Conservation (phyloP, 2,888 invertebrate genomes). For the Proisotoma minuta region DNA sequence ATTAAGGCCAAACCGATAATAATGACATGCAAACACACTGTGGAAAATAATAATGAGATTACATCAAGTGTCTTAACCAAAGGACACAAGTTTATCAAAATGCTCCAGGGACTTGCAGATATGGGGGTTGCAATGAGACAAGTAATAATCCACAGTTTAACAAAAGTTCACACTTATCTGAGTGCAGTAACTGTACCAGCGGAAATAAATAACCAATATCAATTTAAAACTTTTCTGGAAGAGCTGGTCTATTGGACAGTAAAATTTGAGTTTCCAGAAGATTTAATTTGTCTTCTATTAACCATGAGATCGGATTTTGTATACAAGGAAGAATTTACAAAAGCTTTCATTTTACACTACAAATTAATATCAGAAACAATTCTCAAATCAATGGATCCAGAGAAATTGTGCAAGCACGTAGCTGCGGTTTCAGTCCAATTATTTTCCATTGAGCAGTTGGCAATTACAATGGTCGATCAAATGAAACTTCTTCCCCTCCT, state of each 20-base stretch:
- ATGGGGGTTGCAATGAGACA: conserved; percentile 55
- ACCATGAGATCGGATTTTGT: conserved; percentile 92
- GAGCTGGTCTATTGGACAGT: conserved; percentile 98
- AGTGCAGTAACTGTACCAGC: conserved; percentile 15
- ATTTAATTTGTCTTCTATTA: conserved; percentile 85
- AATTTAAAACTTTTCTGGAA: conserved; percentile 68
- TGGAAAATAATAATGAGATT: conserved; percentile 1
- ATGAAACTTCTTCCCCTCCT: conserved; percentile 76
- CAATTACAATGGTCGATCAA: conserved; percentile 83
- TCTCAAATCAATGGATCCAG: conserved; percentile 76
- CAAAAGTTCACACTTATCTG: conserved; percentile 48
- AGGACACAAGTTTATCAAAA: conserved; percentile 51
- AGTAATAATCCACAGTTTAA: conserved; percentile 52
- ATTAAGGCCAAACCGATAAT: neutral
- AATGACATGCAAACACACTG: conserved; percentile 3
- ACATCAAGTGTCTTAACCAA: conserved; percentile 40
- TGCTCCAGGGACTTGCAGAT: conserved; percentile 54
- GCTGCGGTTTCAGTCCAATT: conserved; percentile 95
- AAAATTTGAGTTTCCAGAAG: conserved; percentile 93
- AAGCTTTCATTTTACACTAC: conserved; percentile 93
- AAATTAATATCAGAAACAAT: conserved; percentile 87
- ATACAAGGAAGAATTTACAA: conserved; percentile 88
- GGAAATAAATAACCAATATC: no score
- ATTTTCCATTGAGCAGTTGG: conserved; percentile 88
- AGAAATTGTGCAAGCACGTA: conserved; percentile 87